These are phyloP conservation scores for Aethes cnicana DNA, from an alignment of 2,888 invertebrate species.

Conservation along the genomic window DNA sequence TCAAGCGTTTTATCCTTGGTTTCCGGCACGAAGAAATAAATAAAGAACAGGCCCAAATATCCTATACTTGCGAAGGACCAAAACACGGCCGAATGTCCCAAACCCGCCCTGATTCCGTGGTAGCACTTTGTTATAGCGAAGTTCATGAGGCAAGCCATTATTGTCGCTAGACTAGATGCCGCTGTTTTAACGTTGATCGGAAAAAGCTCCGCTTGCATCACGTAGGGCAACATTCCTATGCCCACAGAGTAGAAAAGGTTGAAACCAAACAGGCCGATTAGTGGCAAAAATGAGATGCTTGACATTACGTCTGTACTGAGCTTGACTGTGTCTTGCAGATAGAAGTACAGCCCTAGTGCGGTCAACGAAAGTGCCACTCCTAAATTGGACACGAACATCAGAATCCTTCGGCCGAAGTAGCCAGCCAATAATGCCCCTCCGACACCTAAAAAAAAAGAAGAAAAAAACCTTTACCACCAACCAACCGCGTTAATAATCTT, in stretches of 20 bases:
- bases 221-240: constrained; percentile 83
- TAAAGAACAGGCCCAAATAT: constrained; percentile 81
- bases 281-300: constrained; percentile 74
- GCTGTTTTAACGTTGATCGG: constrained; percentile 84
- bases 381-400: constrained; percentile 78
- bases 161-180: constrained; percentile 82
- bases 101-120: constrained; percentile 77
- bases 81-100: constrained; percentile 83
- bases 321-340: constrained; percentile 67
- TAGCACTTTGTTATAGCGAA: constrained; percentile 83
- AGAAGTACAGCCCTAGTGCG: constrained; percentile 78
- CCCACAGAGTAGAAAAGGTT: constrained; percentile 83
- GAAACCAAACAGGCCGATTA: constrained; percentile 80
- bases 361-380: constrained; percentile 79
- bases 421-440: constrained; percentile 78
- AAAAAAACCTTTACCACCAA: no score
- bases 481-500: no score
- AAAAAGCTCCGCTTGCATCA: constrained; percentile 85
- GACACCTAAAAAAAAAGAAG: constrained; percentile 60
- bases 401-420: constrained; percentile 77
- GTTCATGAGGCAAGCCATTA: constrained; percentile 80
- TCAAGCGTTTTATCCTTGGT: constrained; percentile 84
- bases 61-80: constrained; percentile 81
- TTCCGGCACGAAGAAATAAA: constrained; percentile 82
- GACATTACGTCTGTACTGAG: constrained; percentile 56